A percentile compares a stretch with the other conserved stretches of the same genome.
phyloP scores from a whole-genome alignment of 2,797 vertebrate species.

The Hapalemur alaotrensis region DNA sequence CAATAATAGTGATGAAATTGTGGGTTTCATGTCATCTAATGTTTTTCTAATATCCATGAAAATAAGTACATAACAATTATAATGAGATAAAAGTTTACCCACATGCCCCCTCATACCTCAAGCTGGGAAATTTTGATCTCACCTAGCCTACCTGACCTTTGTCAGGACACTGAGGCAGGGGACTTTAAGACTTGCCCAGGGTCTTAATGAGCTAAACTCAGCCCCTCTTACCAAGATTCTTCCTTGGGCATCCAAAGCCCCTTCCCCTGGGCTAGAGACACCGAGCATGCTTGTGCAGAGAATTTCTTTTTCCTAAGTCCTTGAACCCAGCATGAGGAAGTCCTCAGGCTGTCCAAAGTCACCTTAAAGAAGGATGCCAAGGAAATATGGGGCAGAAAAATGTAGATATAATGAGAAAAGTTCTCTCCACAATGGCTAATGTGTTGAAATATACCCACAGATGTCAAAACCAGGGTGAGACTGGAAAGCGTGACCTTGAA shows the following conservation, averaged over 20 bases:
- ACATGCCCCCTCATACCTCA: not conserved
- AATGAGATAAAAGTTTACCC: not conserved
- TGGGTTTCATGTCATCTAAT: not conserved
- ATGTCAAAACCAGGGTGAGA: constrained; percentile 15
- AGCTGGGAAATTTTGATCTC: not conserved
- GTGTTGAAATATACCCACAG: not conserved
- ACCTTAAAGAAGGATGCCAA: not conserved
- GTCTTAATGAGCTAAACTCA: not conserved
- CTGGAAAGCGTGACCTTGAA: constrained; percentile 4
- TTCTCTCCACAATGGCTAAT: not conserved
- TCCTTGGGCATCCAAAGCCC: not conserved
- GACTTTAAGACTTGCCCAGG: not conserved
- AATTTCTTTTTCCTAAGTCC: constrained; percentile 16
- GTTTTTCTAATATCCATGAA: constrained; percentile 23
- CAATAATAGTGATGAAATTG: not conserved
- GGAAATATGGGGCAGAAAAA: not conserved
- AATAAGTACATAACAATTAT: not conserved
- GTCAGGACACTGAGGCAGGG: not conserved
- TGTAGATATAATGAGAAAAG: not conserved
- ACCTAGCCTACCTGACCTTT: not conserved
- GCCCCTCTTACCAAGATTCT: not conserved
- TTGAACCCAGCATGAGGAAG: not conserved
- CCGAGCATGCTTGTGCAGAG: not conserved
- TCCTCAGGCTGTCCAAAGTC: not conserved
- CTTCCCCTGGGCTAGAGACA: not conserved